Evolutionary conservation across 2,113 vertebrate species (phyloP), one percentile per base, ranked within the genome.

Genomic region (Telmatochromis sp.): DNA sequence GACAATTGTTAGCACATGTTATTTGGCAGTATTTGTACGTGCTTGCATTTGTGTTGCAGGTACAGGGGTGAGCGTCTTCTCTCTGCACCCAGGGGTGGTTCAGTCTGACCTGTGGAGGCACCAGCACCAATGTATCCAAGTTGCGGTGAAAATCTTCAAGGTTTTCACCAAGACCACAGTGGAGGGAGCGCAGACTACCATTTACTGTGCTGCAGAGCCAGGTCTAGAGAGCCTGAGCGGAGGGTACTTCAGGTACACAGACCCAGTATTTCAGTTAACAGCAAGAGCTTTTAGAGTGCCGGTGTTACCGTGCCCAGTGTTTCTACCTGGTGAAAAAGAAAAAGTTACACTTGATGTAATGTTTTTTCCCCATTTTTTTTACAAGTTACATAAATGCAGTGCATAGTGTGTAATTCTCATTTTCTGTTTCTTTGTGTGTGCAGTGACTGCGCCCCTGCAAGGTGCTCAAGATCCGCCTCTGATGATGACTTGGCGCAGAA

Each of bases 141-240:
- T 95, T 35, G 95, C 94, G 2, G 92, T 96, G 73, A 96, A 96
- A 78, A 88, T 96, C 42, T 94, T 96, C 75, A 87, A 91, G 53
- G 58, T 94, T 21, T 96, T 96, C 82, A 96, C 92, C 68, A 97
- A 97, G 91, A 96, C 95, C 5, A 82, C 96, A 2, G 88, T 94
- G 81, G 95, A 97, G 81, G 96, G 96, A 31, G 96, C 97, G 1
- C 97, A 97, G 91, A 97, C 96, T 45, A 96, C 95, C 86, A 95
- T 97, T 86, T 96, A 94, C 93, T 97, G 96, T 12, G 92, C 95
- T n/a, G 95, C 97, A 80, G 95, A 96, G 73, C 94, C 95, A 5
- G 91, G 92, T 42, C 94, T 97, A 88, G 96, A 96, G 73, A 91
- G 87, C 17, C 92, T 93, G 82, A 96, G 93, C 9, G 96, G 96